Evolutionary conservation across 2,797 vertebrate species (phyloP).

Genomic region (Semotilus atromaculatus): DNA sequence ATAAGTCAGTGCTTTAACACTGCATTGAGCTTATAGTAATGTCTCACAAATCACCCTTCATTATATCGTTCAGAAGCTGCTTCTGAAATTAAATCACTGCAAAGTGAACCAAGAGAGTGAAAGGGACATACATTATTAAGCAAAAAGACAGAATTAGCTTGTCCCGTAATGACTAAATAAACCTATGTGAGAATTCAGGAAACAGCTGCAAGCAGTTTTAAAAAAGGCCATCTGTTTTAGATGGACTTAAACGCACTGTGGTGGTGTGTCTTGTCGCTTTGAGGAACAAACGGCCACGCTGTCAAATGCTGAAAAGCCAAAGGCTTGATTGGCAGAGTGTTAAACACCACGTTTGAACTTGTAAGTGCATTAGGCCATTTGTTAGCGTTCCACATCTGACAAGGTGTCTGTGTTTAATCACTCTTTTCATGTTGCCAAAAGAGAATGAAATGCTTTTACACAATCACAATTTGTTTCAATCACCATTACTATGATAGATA

Average conservation of each 20-base stretch:
- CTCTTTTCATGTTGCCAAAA: not conserved
- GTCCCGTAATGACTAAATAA: slow-evolving; percentile 16
- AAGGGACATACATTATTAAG: slow-evolving; percentile 19
- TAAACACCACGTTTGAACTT: slow-evolving; percentile 78
- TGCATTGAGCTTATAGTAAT: not conserved
- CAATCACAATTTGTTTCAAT: not conserved
- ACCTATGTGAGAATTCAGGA: slow-evolving; percentile 13
- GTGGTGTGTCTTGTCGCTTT: slow-evolving; percentile 71
- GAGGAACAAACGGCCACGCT: slow-evolving; percentile 71
- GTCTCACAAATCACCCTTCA: slow-evolving; percentile 4
- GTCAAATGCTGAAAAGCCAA: slow-evolving; percentile 77
- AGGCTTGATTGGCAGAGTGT: slow-evolving; percentile 78
- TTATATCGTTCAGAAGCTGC: not conserved
- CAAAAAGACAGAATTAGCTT: slow-evolving; percentile 20
- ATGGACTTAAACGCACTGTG: slow-evolving; percentile 63
- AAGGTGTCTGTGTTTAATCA: slow-evolving; percentile 38
- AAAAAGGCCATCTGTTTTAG: slow-evolving; percentile 61
- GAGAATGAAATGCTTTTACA: not conserved
- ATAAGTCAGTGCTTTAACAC: not conserved
- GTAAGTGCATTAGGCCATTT: slow-evolving; percentile 75
- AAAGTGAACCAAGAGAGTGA: not conserved
- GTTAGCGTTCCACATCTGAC: slow-evolving; percentile 65
- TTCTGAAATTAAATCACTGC: not conserved
- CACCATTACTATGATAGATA: not conserved
- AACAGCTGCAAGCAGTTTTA: slow-evolving; percentile 29